A percentile compares a stretch with the other conserved stretches of the same genome.
These are phyloP conservation scores for Aphelinus atriplicis DNA, from an alignment of 1,140 invertebrate species.

Conservation along the genomic window DNA sequence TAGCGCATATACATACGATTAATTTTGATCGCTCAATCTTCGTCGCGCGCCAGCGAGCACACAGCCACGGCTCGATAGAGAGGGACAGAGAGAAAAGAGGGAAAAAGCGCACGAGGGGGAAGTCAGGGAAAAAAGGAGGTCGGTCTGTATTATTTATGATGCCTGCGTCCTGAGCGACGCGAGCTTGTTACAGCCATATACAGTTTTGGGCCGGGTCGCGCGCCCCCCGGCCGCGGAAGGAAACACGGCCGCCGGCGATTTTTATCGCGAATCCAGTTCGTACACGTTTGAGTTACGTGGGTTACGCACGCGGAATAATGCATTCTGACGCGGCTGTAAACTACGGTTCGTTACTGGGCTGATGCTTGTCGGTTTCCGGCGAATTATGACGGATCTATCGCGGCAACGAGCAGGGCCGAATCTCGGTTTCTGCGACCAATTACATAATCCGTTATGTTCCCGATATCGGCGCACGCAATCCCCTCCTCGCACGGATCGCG, in stretches of 20 bases:
- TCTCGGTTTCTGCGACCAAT: too few species aligned
- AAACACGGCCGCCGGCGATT: conserved; percentile 29
- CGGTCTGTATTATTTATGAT: conserved; percentile 29
- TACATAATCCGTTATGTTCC: too few species aligned
- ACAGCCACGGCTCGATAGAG: background rate
- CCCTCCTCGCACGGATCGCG: too few species aligned
- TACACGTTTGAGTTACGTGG: background rate
- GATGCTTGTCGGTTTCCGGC: too few species aligned
- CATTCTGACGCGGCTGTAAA: too few species aligned
- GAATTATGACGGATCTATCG: too few species aligned
- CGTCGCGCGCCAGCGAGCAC: background rate
- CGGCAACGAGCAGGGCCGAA: too few species aligned
- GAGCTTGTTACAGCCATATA: background rate
- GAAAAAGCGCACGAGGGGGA: background rate
- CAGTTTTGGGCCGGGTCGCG: background rate
- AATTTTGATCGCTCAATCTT: conserved; percentile 22
- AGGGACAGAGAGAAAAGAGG: background rate
- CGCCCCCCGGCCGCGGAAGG: conserved; percentile 8
- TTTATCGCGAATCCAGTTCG: conserved; percentile 23
- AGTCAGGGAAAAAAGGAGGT: background rate
- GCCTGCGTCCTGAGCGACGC: conserved; percentile 8
- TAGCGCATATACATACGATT: background rate
- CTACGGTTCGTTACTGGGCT: too few species aligned
- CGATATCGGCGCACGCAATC: too few species aligned
- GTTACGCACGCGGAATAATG: conserved; percentile 7